These are phyloP conservation scores for Caenorhabditis uteleia DNA, from an alignment of 2,888 invertebrate genomes.

Conservation along the genomic window DNA sequence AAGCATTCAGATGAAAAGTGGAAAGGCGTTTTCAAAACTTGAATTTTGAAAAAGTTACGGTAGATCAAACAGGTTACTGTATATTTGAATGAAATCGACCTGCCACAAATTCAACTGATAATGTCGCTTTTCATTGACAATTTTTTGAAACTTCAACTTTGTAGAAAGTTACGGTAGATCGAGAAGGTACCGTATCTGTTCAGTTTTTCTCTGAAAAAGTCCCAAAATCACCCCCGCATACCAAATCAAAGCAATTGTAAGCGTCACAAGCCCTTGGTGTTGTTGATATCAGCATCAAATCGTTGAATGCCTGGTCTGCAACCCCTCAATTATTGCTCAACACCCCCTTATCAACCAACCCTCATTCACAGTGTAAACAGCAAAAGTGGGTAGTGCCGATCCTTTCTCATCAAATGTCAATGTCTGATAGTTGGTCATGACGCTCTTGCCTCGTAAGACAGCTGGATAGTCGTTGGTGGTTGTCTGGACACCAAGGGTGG, in stretches of 20 bases:
- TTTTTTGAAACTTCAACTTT: too few relatives aligned
- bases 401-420: constrained; percentile 25
- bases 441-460: constrained; percentile 15
- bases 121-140: too few relatives aligned
- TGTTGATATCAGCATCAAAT: constrained; percentile 15
- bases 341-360: background rate
- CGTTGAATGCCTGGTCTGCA: constrained; percentile 9
- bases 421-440: constrained; percentile 21
- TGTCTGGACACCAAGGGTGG: constrained; percentile 17
- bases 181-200: too few relatives aligned
- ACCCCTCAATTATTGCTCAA: background rate
- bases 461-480: constrained; percentile 16
- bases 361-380: constrained; percentile 11
- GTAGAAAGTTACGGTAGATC: too few relatives aligned
- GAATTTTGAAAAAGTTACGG: too few relatives aligned
- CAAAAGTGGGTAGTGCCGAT: constrained; percentile 15
- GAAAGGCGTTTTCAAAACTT: too few relatives aligned
- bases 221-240: too few relatives aligned
- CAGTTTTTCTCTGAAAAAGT: too few relatives aligned
- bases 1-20: too few relatives aligned
- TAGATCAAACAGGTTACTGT: background rate
- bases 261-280: constrained; percentile 18
- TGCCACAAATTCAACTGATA: background rate
- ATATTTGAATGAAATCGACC: background rate
- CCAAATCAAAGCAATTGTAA: constrained; percentile 29